Conservation (phyloP, 2,113 vertebrate genomes). For the Lanius ludovicianus region DNA sequence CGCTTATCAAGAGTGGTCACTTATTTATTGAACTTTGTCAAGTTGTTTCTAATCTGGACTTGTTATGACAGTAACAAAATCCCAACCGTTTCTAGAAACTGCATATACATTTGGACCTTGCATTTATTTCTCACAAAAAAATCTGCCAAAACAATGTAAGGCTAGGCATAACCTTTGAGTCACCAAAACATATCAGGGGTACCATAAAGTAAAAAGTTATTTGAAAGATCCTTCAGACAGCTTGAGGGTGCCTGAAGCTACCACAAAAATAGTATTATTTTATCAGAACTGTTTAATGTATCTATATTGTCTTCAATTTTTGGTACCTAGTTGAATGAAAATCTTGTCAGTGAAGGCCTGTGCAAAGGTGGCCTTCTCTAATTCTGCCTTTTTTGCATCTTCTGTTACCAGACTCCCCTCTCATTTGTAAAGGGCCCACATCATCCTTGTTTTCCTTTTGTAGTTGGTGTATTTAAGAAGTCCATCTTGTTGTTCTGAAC, state of each 20-base stretch:
- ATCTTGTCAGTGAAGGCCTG: background rate
- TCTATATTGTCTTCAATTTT: background rate
- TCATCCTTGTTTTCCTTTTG: background rate
- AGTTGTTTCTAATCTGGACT: background rate
- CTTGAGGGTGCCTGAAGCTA: background rate
- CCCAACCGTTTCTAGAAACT: background rate
- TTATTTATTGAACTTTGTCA: background rate
- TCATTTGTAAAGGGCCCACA: background rate
- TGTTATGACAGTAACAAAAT: background rate
- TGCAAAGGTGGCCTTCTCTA: fast-evolving
- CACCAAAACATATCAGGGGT: background rate
- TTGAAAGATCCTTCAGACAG: background rate
- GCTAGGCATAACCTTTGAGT: background rate
- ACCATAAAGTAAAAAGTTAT: background rate
- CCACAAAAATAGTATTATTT: background rate
- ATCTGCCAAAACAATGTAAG: fast-evolving
- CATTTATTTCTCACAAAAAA: background rate
- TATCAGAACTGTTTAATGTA: background rate
- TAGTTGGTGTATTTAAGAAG: background rate
- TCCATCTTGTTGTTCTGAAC: background rate
- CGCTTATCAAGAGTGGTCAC: background rate
- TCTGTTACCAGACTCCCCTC: too few relatives aligned
- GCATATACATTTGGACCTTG: background rate
- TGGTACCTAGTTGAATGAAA: background rate
- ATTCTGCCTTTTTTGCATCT: background rate